Percentiles rank a stretch among this genome's conserved stretches.
These are phyloP conservation scores for Cyanistes caeruleus DNA, from an alignment of 2,113 vertebrate species.

Conservation along the genomic window DNA sequence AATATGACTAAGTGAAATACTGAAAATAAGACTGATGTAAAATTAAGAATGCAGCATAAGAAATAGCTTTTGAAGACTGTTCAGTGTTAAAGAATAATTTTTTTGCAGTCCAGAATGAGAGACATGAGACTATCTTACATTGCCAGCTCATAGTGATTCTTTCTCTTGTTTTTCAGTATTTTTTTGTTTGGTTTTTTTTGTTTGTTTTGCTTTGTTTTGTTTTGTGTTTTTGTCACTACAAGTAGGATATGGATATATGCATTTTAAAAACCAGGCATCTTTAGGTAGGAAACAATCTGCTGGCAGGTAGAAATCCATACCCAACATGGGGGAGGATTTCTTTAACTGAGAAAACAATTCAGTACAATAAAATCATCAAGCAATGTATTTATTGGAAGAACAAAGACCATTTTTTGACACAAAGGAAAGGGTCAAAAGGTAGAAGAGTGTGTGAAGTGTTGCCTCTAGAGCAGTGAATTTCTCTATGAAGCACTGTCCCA, in stretches of 20 bases:
- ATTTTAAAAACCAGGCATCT: neutral
- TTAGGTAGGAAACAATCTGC: neutral
- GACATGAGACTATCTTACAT: neutral
- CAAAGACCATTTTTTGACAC: neutral
- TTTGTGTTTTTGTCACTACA: neutral
- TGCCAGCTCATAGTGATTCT: neutral
- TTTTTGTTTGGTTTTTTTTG: neutral
- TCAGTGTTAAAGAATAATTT: neutral
- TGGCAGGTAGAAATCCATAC: neutral
- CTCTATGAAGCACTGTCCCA: neutral
- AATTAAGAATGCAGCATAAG: neutral
- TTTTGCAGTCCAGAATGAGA: neutral
- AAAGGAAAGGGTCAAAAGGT: neutral
- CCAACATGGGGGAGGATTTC: neutral
- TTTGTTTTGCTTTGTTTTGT: neutral
- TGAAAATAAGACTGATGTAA: neutral
- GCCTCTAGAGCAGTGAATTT: neutral
- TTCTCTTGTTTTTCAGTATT: neutral
- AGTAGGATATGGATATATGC: fast-evolving
- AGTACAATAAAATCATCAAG: neutral
- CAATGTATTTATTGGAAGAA: neutral
- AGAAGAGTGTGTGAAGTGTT: neutral
- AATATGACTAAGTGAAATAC: neutral
- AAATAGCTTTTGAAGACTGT: neutral
- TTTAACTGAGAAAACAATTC: neutral